These are phyloP conservation scores for Caenorhabditis sinica DNA, from an alignment of 2,888 invertebrate genomes.

Conservation along the genomic window DNA sequence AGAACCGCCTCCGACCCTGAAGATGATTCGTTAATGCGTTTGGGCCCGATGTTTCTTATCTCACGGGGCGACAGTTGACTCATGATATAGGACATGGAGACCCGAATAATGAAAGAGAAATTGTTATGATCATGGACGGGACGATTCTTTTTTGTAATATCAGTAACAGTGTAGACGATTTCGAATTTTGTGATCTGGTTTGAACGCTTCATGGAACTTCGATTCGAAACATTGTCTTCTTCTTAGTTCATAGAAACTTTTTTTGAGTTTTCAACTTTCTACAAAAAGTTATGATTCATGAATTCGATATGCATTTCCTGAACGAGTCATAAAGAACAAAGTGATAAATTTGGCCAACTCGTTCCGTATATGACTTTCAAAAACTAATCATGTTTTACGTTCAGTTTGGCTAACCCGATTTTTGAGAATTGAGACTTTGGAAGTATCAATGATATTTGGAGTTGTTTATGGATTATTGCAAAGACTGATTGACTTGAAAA, in stretches of 20 bases:
- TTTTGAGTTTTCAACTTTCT: not conserved
- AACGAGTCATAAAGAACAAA: too few species aligned
- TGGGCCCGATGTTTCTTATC: slow-evolving; percentile 47
- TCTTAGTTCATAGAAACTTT: too few species aligned
- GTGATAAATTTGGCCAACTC: too few species aligned
- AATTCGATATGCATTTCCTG: not conserved
- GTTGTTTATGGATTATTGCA: too few species aligned
- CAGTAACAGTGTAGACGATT: slow-evolving; percentile 7
- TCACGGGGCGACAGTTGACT: slow-evolving; percentile 29
- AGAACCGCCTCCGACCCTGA: slow-evolving; percentile 40
- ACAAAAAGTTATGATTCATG: not conserved
- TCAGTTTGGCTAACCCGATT: too few species aligned
- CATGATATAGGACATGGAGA: slow-evolving; percentile 44
- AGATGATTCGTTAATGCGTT: slow-evolving; percentile 43
- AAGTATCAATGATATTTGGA: too few species aligned
- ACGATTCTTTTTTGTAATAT: slow-evolving; percentile 9
- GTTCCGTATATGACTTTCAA: too few species aligned
- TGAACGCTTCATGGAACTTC: not conserved
- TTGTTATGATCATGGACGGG: slow-evolving; percentile 1
- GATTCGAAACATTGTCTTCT: too few species aligned
- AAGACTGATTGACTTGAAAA: too few species aligned
- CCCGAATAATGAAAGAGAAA: slow-evolving; percentile 2
- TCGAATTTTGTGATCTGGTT: not conserved
- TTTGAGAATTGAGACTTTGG: too few species aligned
- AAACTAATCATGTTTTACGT: too few species aligned